These are phyloP conservation scores for Xylophagus ater DNA, from an alignment of 2,888 invertebrate species.

Conservation along the genomic window DNA sequence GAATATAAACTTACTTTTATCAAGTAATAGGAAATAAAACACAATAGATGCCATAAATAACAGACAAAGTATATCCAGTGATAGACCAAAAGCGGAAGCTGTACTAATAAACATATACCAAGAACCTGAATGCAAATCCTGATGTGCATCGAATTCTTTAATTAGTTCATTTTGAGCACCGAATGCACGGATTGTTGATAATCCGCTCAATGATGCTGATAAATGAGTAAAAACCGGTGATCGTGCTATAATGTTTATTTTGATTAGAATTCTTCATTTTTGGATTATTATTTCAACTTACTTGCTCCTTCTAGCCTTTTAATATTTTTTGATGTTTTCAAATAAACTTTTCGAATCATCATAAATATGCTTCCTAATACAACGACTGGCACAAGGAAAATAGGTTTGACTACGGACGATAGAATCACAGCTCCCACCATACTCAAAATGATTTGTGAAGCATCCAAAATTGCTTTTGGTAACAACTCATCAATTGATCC, in stretches of 20 bases:
- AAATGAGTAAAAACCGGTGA: slow-evolving; percentile 73
- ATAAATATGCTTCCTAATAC: slow-evolving; percentile 48
- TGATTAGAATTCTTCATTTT: neutral
- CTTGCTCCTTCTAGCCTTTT: slow-evolving; percentile 53
- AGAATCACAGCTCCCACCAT: slow-evolving; percentile 49
- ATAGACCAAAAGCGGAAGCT: slow-evolving; percentile 53
- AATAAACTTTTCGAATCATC: slow-evolving; percentile 49
- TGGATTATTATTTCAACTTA: too few species aligned
- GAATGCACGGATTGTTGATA: slow-evolving; percentile 63
- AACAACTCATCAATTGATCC: slow-evolving; percentile 68
- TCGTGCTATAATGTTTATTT: slow-evolving; percentile 45
- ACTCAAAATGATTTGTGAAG: slow-evolving; percentile 43
- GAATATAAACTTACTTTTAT: slow-evolving; percentile 16
- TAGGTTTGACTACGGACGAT: slow-evolving; percentile 49
- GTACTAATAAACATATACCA: slow-evolving; percentile 55
- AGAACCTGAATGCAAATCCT: slow-evolving; percentile 53
- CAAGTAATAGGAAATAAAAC: slow-evolving; percentile 47
- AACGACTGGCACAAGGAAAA: slow-evolving; percentile 47
- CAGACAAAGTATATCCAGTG: slow-evolving; percentile 52
- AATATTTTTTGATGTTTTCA: slow-evolving; percentile 57
- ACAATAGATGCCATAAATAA: slow-evolving; percentile 52
- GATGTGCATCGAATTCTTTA: slow-evolving; percentile 47
- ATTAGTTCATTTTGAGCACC: slow-evolving; percentile 52
- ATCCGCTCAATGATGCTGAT: slow-evolving; percentile 60
- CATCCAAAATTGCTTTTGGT: slow-evolving; percentile 57